Conservation (phyloP, 2,113 vertebrate genomes). For the Athene cunicularia region DNA sequence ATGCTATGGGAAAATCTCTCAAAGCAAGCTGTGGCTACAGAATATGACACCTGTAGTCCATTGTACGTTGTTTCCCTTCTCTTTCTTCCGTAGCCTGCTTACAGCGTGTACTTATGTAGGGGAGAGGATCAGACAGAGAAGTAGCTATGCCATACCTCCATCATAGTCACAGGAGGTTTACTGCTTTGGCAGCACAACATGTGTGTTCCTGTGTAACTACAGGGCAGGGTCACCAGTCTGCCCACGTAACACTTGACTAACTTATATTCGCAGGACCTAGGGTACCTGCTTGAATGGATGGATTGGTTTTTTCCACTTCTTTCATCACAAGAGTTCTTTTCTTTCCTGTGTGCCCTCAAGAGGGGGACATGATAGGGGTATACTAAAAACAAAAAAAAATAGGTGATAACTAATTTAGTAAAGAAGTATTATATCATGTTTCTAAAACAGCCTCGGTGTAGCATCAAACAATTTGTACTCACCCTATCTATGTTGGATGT, state of each 20-base stretch:
- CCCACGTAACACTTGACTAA: background rate
- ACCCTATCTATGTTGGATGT: background rate
- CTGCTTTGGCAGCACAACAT: background rate
- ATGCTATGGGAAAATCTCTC: background rate
- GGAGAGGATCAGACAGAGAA: background rate
- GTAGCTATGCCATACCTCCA: background rate
- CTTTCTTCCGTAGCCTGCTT: background rate
- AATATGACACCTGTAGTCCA: background rate
- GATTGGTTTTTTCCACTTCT: rapidly evolving
- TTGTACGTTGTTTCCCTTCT: background rate
- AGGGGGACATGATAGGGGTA: background rate
- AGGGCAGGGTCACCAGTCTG: background rate
- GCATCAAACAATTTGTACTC: background rate
- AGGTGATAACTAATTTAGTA: background rate
- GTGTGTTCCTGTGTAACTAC: background rate
- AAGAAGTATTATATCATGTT: background rate
- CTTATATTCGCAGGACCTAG: background rate
- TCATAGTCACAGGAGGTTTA: background rate
- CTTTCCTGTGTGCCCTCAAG: background rate
- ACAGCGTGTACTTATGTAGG: background rate
- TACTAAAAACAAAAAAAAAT: background rate
- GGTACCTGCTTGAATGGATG: background rate
- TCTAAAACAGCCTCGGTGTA: background rate
- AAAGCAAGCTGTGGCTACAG: background rate
- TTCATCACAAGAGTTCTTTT: background rate